These are phyloP conservation scores for Dryobates pubescens DNA, from an alignment of 2,797 vertebrate species.

Conservation along the genomic window DNA sequence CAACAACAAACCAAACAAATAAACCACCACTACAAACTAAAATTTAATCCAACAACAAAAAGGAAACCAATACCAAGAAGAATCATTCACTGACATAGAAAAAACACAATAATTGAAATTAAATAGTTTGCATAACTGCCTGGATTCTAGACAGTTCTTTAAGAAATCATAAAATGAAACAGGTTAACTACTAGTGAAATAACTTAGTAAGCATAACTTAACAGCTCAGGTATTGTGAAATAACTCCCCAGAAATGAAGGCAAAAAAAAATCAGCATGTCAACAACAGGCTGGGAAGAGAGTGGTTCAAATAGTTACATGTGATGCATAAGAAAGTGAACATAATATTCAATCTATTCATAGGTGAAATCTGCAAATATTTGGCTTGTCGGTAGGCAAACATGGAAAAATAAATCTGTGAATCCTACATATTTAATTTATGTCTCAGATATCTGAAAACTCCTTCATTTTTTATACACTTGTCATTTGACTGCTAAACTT, in stretches of 20 bases:
- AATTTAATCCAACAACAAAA: neutral
- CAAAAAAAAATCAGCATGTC: neutral
- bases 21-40: neutral
- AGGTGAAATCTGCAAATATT: neutral
- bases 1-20: neutral
- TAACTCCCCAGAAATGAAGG: slow-evolving; percentile 6
- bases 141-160: neutral
- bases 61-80: neutral
- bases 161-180: slow-evolving; percentile 3
- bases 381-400: neutral
- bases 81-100: neutral
- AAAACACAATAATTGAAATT: neutral
- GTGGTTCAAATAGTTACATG: neutral
- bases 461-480: neutral
- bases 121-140: neutral
- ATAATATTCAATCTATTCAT: neutral
- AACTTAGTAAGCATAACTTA: slow-evolving; percentile 19
- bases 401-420: neutral
- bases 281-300: neutral
- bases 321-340: neutral
- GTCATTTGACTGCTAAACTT: neutral
- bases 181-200: slow-evolving; percentile 1
- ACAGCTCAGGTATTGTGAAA: slow-evolving; percentile 10
- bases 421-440: neutral
- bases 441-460: neutral